Percentiles rank a stretch among this genome's conserved stretches.
phyloP scores from a whole-genome alignment of 2,888 invertebrate genomes.

The Antitype chi region DNA sequence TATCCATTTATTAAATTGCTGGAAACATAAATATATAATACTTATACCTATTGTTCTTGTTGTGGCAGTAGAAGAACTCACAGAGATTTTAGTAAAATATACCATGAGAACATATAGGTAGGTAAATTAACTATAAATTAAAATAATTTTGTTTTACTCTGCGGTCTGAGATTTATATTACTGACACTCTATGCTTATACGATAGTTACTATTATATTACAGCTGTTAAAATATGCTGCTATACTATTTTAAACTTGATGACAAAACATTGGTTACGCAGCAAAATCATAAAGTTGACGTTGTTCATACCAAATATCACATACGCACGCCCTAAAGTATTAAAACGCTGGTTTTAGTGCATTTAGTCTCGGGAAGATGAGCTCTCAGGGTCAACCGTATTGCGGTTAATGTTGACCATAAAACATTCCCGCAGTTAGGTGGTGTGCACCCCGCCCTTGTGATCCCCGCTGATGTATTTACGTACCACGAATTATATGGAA shows the following conservation, averaged over 20 bases:
- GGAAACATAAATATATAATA: conserved; percentile 8
- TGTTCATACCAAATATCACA: conserved; percentile 42
- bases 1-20: conserved; percentile 32
- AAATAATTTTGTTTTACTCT: neutral
- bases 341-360: conserved; percentile 66
- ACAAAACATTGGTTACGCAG: conserved; percentile 26
- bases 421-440: conserved; percentile 72
- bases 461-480: conserved; percentile 80
- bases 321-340: conserved; percentile 52
- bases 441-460: conserved; percentile 68
- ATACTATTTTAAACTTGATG: conserved; percentile 10
- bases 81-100: conserved; percentile 4
- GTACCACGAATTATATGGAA: conserved; percentile 81
- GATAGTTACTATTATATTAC: neutral
- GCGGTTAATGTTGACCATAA: conserved; percentile 80
- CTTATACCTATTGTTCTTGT: neutral
- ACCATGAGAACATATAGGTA: neutral
- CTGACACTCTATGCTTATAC: neutral
- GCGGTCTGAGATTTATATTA: neutral
- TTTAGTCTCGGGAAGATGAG: conserved; percentile 69
- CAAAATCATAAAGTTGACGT: conserved; percentile 30
- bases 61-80: conserved; percentile 1
- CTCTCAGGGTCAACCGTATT: conserved; percentile 75
- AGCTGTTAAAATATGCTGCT: conserved; percentile 22
- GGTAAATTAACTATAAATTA: neutral